Conservation (phyloP, 2,888 invertebrate genomes). For the Luperina testacea region DNA sequence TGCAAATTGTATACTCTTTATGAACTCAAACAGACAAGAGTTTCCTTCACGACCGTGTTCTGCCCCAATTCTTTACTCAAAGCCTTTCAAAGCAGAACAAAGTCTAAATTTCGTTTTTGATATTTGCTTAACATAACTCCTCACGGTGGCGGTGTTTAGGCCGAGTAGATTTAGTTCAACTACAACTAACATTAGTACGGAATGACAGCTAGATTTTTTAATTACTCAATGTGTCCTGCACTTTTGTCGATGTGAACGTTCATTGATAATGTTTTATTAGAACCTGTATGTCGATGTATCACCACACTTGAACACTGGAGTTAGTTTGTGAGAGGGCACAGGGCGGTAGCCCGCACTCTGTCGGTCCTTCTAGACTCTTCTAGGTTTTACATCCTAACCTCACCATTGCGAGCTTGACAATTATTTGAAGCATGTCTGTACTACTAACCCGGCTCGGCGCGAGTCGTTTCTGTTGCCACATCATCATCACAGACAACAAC, state of each 20-base stretch:
- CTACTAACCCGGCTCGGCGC: constrained; percentile 88
- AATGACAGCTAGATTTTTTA: constrained; percentile 88
- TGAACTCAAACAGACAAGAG: constrained; percentile 67
- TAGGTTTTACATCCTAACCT: constrained; percentile 86
- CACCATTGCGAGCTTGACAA: constrained; percentile 89
- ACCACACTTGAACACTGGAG: constrained; percentile 85
- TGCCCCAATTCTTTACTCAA: constrained; percentile 81
- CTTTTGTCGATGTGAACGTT: constrained; percentile 88
- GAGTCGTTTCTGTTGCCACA: constrained; percentile 89
- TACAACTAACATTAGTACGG: constrained; percentile 83
- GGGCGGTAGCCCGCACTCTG: constrained; percentile 80
- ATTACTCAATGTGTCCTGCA: constrained; percentile 83
- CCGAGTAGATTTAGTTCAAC: constrained; percentile 85
- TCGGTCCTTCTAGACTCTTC: constrained; percentile 85
- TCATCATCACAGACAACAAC: constrained; percentile 82
- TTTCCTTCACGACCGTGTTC: constrained; percentile 83
- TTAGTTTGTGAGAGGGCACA: constrained; percentile 74
- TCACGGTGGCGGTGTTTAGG: constrained; percentile 89
- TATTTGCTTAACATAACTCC: constrained; percentile 87
- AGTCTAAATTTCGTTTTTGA: constrained; percentile 91
- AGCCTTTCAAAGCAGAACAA: constrained; percentile 87
- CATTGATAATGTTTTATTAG: constrained; percentile 85
- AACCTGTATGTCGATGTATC: constrained; percentile 88
- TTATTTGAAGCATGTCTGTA: constrained; percentile 89
- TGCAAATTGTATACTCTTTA: constrained; percentile 20